A percentile compares a stretch with the other conserved stretches of the same genome.
Conservation (phyloP, 2,888 invertebrate genomes). For the Orgyia antiqua region DNA sequence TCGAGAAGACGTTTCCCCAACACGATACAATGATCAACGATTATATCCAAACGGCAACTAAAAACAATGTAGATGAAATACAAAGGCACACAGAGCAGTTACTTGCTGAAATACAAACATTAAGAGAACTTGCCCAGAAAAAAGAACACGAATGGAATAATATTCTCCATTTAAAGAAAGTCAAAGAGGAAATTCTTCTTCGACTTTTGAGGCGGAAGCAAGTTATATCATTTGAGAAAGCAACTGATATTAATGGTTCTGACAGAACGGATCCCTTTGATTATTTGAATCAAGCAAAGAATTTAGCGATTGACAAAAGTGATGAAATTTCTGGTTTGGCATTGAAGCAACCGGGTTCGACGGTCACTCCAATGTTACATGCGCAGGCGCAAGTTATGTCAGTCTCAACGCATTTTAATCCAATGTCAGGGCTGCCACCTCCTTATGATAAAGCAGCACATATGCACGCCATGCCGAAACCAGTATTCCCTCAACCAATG, state of each 20-base stretch:
- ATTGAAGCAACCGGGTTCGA: constrained; percentile 55
- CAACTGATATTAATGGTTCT: constrained; percentile 58
- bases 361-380: constrained; percentile 53
- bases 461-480: constrained; percentile 63
- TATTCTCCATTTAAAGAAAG: constrained; percentile 87
- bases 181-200: constrained; percentile 89
- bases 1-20: constrained; percentile 70
- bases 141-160: constrained; percentile 94
- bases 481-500: constrained; percentile 58
- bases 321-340: constrained; percentile 68
- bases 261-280: constrained; percentile 61
- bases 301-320: constrained; percentile 66
- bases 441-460: constrained; percentile 68
- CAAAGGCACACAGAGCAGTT: constrained; percentile 82
- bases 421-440: constrained; percentile 61
- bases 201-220: constrained; percentile 84
- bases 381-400: constrained; percentile 53
- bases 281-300: constrained; percentile 63
- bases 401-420: constrained; percentile 57
- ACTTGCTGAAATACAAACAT: constrained; percentile 81
- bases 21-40: constrained; percentile 80
- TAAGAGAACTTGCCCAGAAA: constrained; percentile 85
- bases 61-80: constrained; percentile 79
- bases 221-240: constrained; percentile 72
- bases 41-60: constrained; percentile 80